phyloP scores from a whole-genome alignment of 2,888 invertebrate genomes.

The Galeopsomyia nigrocyanea region DNA sequence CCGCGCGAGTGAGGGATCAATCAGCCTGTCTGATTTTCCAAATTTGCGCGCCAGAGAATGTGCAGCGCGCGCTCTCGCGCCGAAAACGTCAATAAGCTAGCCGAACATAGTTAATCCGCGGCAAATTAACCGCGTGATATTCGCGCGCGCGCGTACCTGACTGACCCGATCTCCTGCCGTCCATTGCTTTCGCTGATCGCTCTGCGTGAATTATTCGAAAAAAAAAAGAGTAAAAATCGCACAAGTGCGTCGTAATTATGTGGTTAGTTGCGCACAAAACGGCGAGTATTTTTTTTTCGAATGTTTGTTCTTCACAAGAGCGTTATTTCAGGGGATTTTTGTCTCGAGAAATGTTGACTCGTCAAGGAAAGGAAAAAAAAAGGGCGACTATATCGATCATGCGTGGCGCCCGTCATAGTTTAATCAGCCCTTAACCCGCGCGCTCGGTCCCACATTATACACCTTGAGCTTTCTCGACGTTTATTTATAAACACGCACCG shows the following conservation, averaged over 20 bases:
- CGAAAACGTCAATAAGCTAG: constrained; percentile 42
- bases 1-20: constrained; percentile 18
- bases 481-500: constrained; percentile 23
- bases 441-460: too few species aligned
- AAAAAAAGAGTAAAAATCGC: constrained; percentile 24
- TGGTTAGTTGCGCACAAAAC: too few species aligned
- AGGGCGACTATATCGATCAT: too few species aligned
- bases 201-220: background rate
- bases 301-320: too few species aligned
- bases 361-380: too few species aligned
- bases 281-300: too few species aligned
- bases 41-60: background rate
- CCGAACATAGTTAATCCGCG: constrained; percentile 41
- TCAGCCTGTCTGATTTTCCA: constrained; percentile 17
- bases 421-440: too few species aligned
- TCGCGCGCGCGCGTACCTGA: constrained; percentile 16
- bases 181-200: background rate
- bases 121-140: constrained; percentile 44
- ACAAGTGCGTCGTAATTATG: background rate
- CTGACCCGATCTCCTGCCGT: constrained; percentile 7
- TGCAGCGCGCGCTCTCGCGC: background rate
- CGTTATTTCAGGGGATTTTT: too few species aligned
- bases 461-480: background rate
- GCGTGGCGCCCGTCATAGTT: too few species aligned
- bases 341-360: too few species aligned